These are phyloP conservation scores for Lepidotrigona ventralis DNA, from an alignment of 1,140 invertebrate genomes.

Conservation along the genomic window DNA sequence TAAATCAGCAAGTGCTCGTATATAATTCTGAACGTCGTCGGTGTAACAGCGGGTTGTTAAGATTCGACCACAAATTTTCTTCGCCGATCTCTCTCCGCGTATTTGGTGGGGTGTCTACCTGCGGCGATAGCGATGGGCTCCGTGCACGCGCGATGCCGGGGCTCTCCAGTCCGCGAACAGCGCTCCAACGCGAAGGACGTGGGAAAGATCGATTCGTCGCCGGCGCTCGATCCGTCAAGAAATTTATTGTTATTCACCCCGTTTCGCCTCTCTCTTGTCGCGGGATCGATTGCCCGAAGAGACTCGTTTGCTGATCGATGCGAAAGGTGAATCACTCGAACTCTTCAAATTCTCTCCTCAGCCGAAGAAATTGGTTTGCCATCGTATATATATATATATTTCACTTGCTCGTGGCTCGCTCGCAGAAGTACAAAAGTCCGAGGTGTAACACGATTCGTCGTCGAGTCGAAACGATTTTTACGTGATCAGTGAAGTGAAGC, in stretches of 20 bases:
- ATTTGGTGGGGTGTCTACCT: constrained; percentile 74
- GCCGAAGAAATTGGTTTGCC: not conserved
- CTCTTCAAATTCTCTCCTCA: not conserved
- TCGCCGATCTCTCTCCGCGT: constrained; percentile 52
- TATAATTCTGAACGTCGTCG: constrained; percentile 30
- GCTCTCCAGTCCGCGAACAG: constrained; percentile 76
- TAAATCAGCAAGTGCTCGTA: constrained; percentile 33
- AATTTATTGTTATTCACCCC: not conserved
- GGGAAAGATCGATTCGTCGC: constrained; percentile 61
- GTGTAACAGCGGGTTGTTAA: constrained; percentile 61
- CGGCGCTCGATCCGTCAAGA: constrained; percentile 37
- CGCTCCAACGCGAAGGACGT: constrained; percentile 75
- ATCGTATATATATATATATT: no score
- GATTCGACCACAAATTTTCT: constrained; percentile 61
- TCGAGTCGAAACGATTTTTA: not conserved
- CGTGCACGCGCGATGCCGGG: constrained; percentile 64
- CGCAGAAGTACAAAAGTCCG: no score
- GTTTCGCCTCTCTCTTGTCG: no score
- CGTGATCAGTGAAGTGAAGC: not conserved
- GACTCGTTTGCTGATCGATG: not conserved
- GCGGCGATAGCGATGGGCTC: constrained; percentile 73
- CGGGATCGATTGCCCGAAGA: not conserved
- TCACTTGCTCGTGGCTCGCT: no score
- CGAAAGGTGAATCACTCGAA: not conserved
- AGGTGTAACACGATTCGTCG: no score